Evolutionary conservation across 2,797 vertebrate genomes (phyloP).

Genomic region (Sebastes iracundus): DNA sequence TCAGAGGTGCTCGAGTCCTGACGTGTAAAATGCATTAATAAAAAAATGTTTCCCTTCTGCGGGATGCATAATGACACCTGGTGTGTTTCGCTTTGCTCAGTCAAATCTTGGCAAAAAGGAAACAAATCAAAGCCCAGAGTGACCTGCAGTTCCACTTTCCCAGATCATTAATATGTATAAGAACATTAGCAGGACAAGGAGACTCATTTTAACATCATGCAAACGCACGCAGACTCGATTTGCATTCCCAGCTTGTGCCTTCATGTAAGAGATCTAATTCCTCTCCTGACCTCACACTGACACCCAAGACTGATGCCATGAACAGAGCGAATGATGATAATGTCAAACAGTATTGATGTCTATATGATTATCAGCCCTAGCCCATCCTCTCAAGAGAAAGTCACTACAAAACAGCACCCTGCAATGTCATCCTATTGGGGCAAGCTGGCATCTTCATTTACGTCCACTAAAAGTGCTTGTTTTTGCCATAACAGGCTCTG

Average conservation of each 20-base stretch:
- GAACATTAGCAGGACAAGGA: conserved; percentile 29
- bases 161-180: conserved; percentile 27
- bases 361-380: not conserved
- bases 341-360: not conserved
- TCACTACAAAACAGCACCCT: not conserved
- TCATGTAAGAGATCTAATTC: not conserved
- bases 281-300: conserved; percentile 21
- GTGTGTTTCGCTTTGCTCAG: not conserved
- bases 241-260: conserved; percentile 27
- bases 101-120: not conserved
- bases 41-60: not conserved
- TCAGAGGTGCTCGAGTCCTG: conserved; percentile 27
- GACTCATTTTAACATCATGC: conserved; percentile 15
- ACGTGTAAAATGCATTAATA: conserved; percentile 28
- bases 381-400: not conserved
- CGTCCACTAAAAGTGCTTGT: no score
- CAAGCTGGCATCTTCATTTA: no score
- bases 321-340: not conserved
- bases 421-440: no score
- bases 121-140: not conserved
- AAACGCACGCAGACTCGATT: conserved; percentile 19
- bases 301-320: not conserved
- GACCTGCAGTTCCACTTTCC: conserved; percentile 4
- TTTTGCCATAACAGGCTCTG: no score
- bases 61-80: not conserved